Percentiles rank a stretch among this genome's conserved stretches.
These are phyloP conservation scores for Chydorus sphaericus DNA, from an alignment of 2,888 invertebrate genomes.

Conservation along the genomic window DNA sequence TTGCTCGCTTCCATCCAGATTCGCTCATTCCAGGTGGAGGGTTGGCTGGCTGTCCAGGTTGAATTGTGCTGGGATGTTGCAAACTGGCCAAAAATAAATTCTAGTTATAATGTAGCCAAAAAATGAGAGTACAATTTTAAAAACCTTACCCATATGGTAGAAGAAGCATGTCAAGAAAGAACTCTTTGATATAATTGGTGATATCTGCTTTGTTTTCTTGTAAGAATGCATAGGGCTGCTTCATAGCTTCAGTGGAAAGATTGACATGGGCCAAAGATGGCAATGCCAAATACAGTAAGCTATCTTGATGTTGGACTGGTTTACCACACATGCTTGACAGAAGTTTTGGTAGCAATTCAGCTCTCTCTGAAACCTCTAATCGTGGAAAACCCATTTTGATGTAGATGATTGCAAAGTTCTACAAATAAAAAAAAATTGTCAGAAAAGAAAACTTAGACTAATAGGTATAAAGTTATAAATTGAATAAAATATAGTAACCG, in stretches of 20 bases:
- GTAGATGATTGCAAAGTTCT: slow-evolving; percentile 89
- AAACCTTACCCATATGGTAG: slow-evolving; percentile 63
- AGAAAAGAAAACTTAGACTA: slow-evolving; percentile 22
- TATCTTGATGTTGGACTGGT: slow-evolving; percentile 69
- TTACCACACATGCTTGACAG: slow-evolving; percentile 63
- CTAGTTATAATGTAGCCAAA: neutral
- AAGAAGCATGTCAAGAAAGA: slow-evolving; percentile 66
- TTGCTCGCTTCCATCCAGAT: slow-evolving; percentile 57
- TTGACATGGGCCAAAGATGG: slow-evolving; percentile 60
- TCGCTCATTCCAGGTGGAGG: slow-evolving; percentile 61
- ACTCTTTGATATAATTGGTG: slow-evolving; percentile 50
- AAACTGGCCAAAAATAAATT: neutral
- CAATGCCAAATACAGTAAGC: slow-evolving; percentile 62
- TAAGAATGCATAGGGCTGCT: neutral
- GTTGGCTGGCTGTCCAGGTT: slow-evolving; percentile 6
- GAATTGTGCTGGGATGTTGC: neutral
- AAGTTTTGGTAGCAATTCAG: slow-evolving; percentile 54
- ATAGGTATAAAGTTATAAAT: neutral
- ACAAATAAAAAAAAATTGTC: neutral
- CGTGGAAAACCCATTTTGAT: slow-evolving; percentile 83
- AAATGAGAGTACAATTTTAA: neutral
- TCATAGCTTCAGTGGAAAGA: slow-evolving; percentile 33
- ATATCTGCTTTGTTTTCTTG: slow-evolving; percentile 41
- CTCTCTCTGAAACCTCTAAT: slow-evolving; percentile 55
- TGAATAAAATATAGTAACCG: slow-evolving; percentile 37